These are phyloP conservation scores for Drosophila nr. fundita DNA, from an alignment of 2,888 invertebrate species.

Conservation along the genomic window DNA sequence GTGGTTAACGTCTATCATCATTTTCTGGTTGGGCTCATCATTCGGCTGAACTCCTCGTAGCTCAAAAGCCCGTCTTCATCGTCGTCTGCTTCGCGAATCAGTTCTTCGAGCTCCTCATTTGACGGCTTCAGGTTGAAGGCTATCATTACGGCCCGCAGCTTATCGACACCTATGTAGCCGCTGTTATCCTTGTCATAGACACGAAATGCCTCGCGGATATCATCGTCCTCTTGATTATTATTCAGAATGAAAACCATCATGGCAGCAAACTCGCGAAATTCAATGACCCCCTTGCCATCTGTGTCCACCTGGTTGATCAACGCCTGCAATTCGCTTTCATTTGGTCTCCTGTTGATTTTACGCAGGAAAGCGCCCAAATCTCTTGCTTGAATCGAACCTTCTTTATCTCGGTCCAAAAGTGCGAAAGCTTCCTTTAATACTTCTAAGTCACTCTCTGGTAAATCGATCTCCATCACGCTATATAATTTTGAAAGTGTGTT, in stretches of 20 bases:
- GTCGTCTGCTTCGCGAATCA: constrained; percentile 98
- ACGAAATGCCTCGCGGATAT: constrained; percentile 88
- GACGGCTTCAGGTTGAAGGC: constrained; percentile 98
- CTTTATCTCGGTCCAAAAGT: constrained; percentile 16
- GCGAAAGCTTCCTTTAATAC: background rate
- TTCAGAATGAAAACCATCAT: constrained; percentile 99
- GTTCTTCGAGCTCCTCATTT: constrained; percentile 98
- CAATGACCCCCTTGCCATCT: constrained; percentile 92
- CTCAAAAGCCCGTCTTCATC: constrained; percentile 97
- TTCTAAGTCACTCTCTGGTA: background rate
- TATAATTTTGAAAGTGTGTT: constrained; percentile 14
- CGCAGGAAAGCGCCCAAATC: constrained; percentile 14
- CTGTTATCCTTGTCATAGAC: constrained; percentile 98
- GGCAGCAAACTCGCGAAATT: constrained; percentile 98
- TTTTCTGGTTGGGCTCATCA: constrained; percentile 86
- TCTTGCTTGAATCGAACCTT: background rate
- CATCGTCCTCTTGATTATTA: constrained; percentile 98
- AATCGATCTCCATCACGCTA: constrained; percentile 1
- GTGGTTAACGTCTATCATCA: background rate
- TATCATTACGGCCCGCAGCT: constrained; percentile 98
- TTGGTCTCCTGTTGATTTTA: background rate
- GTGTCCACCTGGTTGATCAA: constrained; percentile 99
- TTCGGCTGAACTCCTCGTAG: constrained; percentile 92
- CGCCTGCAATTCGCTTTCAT: constrained; percentile 82
- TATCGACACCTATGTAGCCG: constrained; percentile 98